Evolutionary conservation across 1,140 invertebrate genomes (phyloP), one percentile per base, ranked within the genome.

Genomic region (Lerema accius): DNA sequence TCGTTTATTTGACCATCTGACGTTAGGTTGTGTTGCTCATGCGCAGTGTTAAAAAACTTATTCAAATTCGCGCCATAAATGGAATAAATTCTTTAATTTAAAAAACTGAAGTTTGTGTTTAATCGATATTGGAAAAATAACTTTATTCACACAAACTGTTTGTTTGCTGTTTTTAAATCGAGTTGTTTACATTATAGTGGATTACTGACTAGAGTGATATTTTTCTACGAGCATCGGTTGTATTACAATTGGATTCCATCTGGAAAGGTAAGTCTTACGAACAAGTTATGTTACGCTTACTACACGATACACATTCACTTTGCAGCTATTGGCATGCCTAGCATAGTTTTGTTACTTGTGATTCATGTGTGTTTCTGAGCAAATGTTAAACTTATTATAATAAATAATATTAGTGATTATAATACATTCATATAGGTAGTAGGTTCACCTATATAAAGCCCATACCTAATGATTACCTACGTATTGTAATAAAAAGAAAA

Each of bases 1-100:
- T 84, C 76, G 73, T 69, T 66, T 61, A 67, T 73, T 78, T 69
- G 70, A 50, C 55, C 56, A 64, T 65, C 39, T 53, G 65, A 68
- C 45, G 73, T 46, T 40, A 26, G 59, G 65, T 71, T 40, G 80
- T 65, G 53, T 49, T 26, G 66, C 71, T 71, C 71, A 60, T 65
- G 78, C 74, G 78, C 46, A 53, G 67, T 73, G 66, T 15, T 23
- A 35, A 67, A 65, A 63, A 63, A 46, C 48, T 55, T 19, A 51
- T 63, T 46, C n/a, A 39, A 65, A 67, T 60, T 40, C 7, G 37
- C 49, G 50, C 23, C 23, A 10, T 23, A 48, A 23, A 26, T 4
- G 0, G 0, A n/a, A n/a, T n/a, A n/a, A n/a, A n/a, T n/a, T n/a
- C n/a, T n/a, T n/a, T n/a, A n/a, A n/a, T n/a, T 14, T 32, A 11